These are phyloP conservation scores for Chrysaora quinquecirrha DNA, from an alignment of 30 jellyfish, hydroid and myxozoan species.

Conservation along the genomic window DNA sequence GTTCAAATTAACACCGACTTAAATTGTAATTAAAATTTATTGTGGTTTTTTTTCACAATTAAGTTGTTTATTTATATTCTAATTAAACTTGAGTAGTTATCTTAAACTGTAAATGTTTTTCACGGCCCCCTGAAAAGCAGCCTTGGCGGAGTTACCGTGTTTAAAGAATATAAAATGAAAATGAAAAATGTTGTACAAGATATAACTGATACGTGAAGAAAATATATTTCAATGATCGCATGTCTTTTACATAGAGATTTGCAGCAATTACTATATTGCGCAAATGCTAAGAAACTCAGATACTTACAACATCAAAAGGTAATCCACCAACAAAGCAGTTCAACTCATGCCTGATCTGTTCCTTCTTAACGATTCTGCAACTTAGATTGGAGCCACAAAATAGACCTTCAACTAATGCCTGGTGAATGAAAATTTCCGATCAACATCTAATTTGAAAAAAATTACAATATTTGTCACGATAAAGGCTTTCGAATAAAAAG, in stretches of 20 bases:
- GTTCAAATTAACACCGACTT: too few relatives aligned
- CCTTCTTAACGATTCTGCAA: background rate
- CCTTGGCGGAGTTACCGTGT: too few relatives aligned
- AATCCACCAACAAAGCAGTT: slow-evolving; percentile 2
- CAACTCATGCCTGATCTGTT: background rate
- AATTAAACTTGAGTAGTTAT: background rate
- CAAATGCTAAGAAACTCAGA: background rate
- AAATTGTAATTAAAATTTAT: too few relatives aligned
- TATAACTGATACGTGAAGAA: background rate
- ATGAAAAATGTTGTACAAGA: background rate
- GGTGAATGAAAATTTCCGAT: background rate
- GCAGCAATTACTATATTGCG: too few relatives aligned
- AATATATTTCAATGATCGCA: too few relatives aligned
- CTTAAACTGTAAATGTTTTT: too few relatives aligned
- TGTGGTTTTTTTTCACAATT: too few relatives aligned
- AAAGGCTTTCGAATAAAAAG: background rate
- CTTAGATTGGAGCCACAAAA: background rate
- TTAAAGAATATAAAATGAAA: too few relatives aligned
- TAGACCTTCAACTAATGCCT: background rate
- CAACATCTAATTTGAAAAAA: background rate
- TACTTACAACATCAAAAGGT: background rate
- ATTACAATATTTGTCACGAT: background rate
- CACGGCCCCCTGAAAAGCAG: too few relatives aligned
- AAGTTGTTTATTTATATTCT: background rate
- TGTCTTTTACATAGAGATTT: too few relatives aligned